These are phyloP conservation scores for Rhinogobio ventralis DNA, from an alignment of 2,797 vertebrate genomes.

Conservation along the genomic window DNA sequence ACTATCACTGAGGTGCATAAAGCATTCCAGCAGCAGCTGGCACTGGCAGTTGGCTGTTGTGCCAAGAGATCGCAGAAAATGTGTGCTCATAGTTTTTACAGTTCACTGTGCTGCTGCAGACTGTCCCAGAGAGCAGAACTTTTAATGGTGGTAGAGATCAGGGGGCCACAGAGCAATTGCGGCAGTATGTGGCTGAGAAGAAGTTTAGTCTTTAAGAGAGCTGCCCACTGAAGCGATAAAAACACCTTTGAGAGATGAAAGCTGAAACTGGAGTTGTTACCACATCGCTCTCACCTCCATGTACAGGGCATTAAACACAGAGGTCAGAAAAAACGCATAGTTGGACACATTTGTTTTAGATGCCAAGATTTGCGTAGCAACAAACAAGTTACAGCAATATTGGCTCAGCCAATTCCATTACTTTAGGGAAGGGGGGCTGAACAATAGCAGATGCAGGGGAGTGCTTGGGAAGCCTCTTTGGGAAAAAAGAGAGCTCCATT, in stretches of 20 bases:
- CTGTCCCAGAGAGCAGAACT: not conserved
- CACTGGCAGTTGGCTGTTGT: not conserved
- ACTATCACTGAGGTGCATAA: not conserved
- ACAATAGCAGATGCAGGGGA: not conserved
- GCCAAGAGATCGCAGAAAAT: constrained; percentile 4
- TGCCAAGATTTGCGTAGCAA: not conserved
- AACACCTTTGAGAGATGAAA: constrained; percentile 13
- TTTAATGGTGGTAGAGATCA: not conserved
- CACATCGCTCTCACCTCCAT: not conserved
- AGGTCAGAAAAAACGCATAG: not conserved
- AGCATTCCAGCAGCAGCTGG: constrained; percentile 3
- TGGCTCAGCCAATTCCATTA: not conserved
- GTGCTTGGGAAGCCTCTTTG: not conserved
- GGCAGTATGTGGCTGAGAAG: not conserved
- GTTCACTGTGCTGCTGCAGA: not conserved
- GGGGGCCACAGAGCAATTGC: not conserved
- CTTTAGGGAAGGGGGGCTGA: not conserved
- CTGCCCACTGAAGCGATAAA: constrained; percentile 7
- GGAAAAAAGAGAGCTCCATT: not conserved
- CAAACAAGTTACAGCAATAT: not conserved
- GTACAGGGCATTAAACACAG: not conserved
- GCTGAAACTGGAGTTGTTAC: not conserved
- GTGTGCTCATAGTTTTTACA: not conserved
- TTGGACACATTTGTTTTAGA: not conserved
- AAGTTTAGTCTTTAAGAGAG: not conserved